These are phyloP conservation scores for Drosophila leontia DNA, from an alignment of 1,140 invertebrate species.

Conservation along the genomic window DNA sequence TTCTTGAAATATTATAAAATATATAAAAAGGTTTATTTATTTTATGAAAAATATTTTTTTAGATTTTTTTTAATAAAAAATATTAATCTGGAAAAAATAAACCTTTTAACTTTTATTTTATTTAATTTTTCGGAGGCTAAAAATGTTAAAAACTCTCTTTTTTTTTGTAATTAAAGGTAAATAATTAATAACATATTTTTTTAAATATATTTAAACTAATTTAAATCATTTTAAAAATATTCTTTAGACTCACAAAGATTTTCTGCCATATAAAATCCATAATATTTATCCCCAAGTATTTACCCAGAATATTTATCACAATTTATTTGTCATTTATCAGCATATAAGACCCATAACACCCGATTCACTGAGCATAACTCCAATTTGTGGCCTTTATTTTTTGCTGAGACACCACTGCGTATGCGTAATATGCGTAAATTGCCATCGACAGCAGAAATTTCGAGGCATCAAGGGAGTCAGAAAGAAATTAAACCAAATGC, in stretches of 20 bases:
- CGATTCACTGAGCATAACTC: slow-evolving; percentile 19
- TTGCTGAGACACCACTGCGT: slow-evolving; percentile 35
- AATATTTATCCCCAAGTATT: background rate
- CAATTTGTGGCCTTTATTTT: slow-evolving; percentile 30
- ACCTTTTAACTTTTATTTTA: too few relatives aligned
- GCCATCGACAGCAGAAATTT: slow-evolving; percentile 39
- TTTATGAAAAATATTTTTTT: too few relatives aligned
- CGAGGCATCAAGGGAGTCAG: slow-evolving; percentile 5
- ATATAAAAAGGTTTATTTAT: too few relatives aligned
- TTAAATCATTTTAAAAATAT: background rate
- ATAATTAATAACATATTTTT: too few relatives aligned
- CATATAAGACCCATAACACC: slow-evolving; percentile 8
- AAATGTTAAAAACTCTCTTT: too few relatives aligned
- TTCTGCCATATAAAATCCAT: background rate
- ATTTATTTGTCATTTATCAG: slow-evolving; percentile 44
- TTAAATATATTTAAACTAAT: too few relatives aligned
- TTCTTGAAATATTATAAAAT: too few relatives aligned
- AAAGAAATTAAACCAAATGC: slow-evolving; percentile 31
- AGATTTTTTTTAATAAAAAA: too few relatives aligned
- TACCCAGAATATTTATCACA: slow-evolving; percentile 7
- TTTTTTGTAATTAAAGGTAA: too few relatives aligned
- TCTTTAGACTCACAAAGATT: background rate
- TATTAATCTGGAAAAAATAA: too few relatives aligned
- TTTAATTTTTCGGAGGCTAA: too few relatives aligned
- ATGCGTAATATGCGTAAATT: slow-evolving; percentile 57